Conservation (phyloP, 2,888 invertebrate genomes). For the Callinectes sapidus region DNA sequence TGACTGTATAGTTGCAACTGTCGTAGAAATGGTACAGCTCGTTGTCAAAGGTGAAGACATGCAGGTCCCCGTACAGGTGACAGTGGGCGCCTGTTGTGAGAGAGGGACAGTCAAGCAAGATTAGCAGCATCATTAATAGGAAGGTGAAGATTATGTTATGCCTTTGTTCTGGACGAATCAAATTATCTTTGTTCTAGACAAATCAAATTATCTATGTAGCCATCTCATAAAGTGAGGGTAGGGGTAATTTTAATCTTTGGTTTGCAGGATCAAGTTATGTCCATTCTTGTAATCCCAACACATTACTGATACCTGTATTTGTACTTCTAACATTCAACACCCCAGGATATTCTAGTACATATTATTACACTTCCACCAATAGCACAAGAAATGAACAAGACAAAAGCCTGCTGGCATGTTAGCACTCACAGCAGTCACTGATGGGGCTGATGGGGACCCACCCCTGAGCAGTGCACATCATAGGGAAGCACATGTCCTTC, state of each 20-base stretch:
- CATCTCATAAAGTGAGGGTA: no score
- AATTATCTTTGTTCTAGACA: no score
- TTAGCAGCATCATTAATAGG: background rate
- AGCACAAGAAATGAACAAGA: background rate
- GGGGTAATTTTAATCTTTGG: no score
- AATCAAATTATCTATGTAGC: no score
- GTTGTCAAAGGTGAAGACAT: background rate
- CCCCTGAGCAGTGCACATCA: background rate
- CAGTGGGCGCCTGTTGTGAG: background rate
- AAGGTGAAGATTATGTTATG: no score
- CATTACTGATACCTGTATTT: no score
- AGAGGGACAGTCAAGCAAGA: background rate
- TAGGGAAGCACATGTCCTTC: background rate
- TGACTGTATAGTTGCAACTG: background rate
- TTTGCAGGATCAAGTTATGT: no score
- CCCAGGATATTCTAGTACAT: no score
- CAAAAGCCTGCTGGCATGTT: background rate
- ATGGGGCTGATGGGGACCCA: background rate
- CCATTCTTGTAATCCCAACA: no score
- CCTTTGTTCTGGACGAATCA: no score
- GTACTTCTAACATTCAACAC: no score
- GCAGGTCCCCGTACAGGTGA: background rate
- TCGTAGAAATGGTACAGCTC: background rate
- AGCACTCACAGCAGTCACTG: conserved; percentile 21
- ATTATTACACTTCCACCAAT: background rate